Evolutionary conservation across 2,797 vertebrate species (phyloP), one percentile per base, ranked within the genome.

Genomic region (Mormyrops attenuatus): DNA sequence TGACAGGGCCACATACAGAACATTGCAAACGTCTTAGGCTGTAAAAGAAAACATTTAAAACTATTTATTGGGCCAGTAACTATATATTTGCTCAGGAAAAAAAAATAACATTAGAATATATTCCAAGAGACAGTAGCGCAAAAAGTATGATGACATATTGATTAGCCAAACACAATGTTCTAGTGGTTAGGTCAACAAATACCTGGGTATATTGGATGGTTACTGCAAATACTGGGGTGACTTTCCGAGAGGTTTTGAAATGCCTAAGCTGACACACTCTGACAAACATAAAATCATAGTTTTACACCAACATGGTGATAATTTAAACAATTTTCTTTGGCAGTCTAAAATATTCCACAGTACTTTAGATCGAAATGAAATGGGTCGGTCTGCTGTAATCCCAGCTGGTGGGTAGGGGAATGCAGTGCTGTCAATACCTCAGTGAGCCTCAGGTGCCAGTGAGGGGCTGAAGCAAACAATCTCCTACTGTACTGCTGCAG

Each of bases 271-370:
- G 69, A 73, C 69, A 41, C 69, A 73, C 69, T 73, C 15, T 38
- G 30, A 73, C 30, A 73, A 38, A 38, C 69, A 73, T 73, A 41
- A 73, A 73, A 73, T 73, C 30, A 73, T 73, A 73, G 15, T 73
- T 73, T 73, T 73, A 73, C 26, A 15, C 66, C 66, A 73, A 15
- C 66, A 17, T 73, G 34, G 34, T 73, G 69, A 73, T 73, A 73
- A 73, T 73, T 38, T 73, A 73, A 73, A 73, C 69, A 73, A 73
- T 73, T 73, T 73, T 73, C 69, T 73, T 73, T 20, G 69, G 30
- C 30, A 73, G 69, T 73, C 69, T 41, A 38, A 73, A 13, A 73
- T 73, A 73, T 38, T 73, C 69, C 69, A 73, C 69, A 41, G 69
- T 41, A 38, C 34, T 73, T 73, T 38, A 82, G 7, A 22, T 47